Conservation (phyloP, 92 coral and sea anemone genomes). For the Heteractis magnifica region DNA sequence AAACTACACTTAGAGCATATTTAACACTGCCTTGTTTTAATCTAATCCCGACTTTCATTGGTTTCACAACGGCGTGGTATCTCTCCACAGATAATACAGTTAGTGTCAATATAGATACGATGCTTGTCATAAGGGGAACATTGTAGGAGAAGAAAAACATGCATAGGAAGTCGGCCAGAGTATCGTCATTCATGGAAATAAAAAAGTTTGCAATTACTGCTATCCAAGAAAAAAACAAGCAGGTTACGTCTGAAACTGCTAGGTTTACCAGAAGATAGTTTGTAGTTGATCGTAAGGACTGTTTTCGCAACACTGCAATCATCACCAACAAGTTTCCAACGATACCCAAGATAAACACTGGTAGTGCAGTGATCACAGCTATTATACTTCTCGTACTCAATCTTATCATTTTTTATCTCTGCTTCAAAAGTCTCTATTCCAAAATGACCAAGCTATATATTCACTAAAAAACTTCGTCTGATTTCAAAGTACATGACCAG, state of each 20-base stretch:
- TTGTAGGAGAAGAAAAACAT: background rate
- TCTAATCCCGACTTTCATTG: background rate
- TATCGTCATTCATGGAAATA: background rate
- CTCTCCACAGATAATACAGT: conserved; percentile 14
- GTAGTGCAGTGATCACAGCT: background rate
- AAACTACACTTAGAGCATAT: background rate
- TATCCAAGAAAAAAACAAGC: background rate
- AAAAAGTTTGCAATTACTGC: background rate
- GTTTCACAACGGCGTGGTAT: background rate
- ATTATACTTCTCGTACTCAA: background rate
- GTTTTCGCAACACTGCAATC: conserved; percentile 9
- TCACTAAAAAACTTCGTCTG: no score
- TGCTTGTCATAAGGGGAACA: background rate
- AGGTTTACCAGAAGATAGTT: conserved; percentile 25
- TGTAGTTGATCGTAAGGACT: conserved; percentile 2
- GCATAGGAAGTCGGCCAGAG: background rate
- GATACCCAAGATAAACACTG: background rate
- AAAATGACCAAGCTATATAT: no score
- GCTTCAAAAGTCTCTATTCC: background rate
- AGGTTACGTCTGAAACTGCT: background rate
- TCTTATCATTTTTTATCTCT: background rate
- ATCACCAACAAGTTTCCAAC: conserved; percentile 1
- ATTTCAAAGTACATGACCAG: no score
- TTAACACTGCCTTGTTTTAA: background rate
- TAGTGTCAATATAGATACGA: conserved; percentile 3